phyloP scores from a whole-genome alignment of 2,888 invertebrate genomes.

The Trichogramma dendrolimi region DNA sequence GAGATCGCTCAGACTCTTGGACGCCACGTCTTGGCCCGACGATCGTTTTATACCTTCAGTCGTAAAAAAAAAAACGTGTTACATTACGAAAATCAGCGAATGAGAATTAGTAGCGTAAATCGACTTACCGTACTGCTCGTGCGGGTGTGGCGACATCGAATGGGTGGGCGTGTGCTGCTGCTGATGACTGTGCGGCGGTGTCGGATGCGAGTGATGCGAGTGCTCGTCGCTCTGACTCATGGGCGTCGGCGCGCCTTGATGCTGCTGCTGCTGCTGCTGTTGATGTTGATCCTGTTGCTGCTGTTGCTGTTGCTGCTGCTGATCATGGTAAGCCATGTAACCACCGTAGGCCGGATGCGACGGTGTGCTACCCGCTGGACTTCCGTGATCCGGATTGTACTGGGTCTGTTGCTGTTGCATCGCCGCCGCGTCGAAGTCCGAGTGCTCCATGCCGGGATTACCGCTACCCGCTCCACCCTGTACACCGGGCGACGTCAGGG shows the following conservation, averaged over 20 bases:
- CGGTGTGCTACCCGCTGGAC: conserved; percentile 43
- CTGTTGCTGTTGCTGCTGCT: conserved; percentile 30
- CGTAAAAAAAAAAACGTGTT: neutral
- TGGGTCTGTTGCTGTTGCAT: conserved; percentile 54
- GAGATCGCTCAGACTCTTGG: conserved; percentile 79
- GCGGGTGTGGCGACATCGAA: conserved; percentile 49
- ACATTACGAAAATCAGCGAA: neutral
- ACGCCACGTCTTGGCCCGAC: conserved; percentile 68
- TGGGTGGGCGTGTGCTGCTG: conserved; percentile 48
- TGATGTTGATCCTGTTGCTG: conserved; percentile 44
- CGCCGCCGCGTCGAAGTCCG: conserved; percentile 62
- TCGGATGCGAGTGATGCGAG: conserved; percentile 48
- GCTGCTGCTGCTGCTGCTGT: conserved; percentile 40
- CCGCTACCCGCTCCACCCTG: no score
- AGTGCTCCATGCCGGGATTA: conserved; percentile 62
- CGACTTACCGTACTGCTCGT: conserved; percentile 44
- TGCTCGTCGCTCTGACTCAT: conserved; percentile 46
- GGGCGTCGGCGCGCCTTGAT: conserved; percentile 47
- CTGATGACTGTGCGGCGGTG: conserved; percentile 47
- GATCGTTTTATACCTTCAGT: conserved; percentile 41
- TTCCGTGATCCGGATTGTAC: conserved; percentile 53
- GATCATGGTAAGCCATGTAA: conserved; percentile 49
- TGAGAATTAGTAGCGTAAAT: neutral
- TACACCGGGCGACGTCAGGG: conserved; percentile 60
- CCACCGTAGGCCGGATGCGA: conserved; percentile 44